A percentile compares a stretch with the other conserved stretches of the same genome.
These are phyloP conservation scores for Pachymerium ferrugineum DNA, from an alignment of 2,888 invertebrate species.

Conservation along the genomic window DNA sequence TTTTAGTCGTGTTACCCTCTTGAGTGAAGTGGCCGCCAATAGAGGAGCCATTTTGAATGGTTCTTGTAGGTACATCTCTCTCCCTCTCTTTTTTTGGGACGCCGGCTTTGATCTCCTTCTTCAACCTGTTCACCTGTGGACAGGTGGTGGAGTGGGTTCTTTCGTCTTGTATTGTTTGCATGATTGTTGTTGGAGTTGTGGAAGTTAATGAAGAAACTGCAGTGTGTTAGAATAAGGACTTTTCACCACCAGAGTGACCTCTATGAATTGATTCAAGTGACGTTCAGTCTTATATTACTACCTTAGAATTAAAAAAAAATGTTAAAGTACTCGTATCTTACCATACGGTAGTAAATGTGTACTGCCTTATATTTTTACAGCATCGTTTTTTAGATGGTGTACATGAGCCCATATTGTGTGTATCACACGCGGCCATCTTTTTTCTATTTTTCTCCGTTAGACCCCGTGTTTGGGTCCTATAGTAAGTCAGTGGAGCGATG, in stretches of 20 bases:
- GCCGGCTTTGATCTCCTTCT: constrained; percentile 9
- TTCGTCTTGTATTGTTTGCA: too few relatives aligned
- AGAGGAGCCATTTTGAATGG: constrained; percentile 8
- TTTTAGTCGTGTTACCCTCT: constrained; percentile 20
- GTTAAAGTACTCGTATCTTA: too few relatives aligned
- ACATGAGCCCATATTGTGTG: background rate
- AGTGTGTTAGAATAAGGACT: too few relatives aligned
- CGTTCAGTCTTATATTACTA: too few relatives aligned
- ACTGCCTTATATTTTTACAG: background rate
- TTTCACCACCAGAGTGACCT: too few relatives aligned
- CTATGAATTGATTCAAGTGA: too few relatives aligned
- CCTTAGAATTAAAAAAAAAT: too few relatives aligned
- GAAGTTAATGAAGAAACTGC: constrained; percentile 25
- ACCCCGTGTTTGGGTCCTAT: constrained; percentile 18
- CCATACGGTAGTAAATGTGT: too few relatives aligned
- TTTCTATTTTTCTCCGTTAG: background rate
- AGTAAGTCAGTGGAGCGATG: constrained; percentile 22
- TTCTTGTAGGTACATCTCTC: constrained; percentile 19
- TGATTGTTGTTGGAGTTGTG: constrained; percentile 23
- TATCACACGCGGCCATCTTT: background rate
- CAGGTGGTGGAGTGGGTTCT: constrained; percentile 19
- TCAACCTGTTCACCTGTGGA: constrained; percentile 20
- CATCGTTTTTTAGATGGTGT: background rate
- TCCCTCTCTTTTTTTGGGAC: background rate
- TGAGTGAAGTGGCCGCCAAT: constrained; percentile 29